Conservation (phyloP, 1,140 invertebrate genomes). For the Nasonia longicornis region DNA sequence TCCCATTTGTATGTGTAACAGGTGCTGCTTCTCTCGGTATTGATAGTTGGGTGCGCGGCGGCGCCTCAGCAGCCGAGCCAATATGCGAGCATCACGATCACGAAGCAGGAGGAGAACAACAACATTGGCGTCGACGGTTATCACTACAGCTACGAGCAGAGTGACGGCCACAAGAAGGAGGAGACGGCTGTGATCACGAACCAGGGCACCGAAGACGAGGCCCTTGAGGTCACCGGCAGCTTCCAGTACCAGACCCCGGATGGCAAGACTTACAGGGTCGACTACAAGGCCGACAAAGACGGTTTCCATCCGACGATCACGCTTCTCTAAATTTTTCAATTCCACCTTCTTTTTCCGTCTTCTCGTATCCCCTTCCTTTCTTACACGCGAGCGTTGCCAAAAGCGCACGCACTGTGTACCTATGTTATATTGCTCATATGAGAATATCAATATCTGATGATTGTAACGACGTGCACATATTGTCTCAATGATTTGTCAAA, state of each 20-base stretch:
- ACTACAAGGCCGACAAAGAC: conserved; percentile 65
- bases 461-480: no score
- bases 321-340: conserved; percentile 53
- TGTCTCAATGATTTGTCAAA: neutral
- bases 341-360: neutral
- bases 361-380: neutral
- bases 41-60: conserved; percentile 52
- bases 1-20: conserved; percentile 34
- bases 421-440: neutral
- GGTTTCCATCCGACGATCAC: conserved; percentile 64
- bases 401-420: neutral
- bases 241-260: conserved; percentile 63
- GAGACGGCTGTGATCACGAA: conserved; percentile 66
- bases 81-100: conserved; percentile 62
- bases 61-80: conserved; percentile 60
- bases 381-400: neutral
- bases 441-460: neutral
- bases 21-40: conserved; percentile 56
- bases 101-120: conserved; percentile 65
- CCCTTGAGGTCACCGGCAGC: conserved; percentile 62
- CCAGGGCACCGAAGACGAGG: conserved; percentile 64
- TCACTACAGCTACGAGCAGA: conserved; percentile 67
- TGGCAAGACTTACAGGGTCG: conserved; percentile 66
- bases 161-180: conserved; percentile 66
- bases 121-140: conserved; percentile 67